Conservation (phyloP, 2,888 invertebrate species). For the Drosophila formosana region DNA sequence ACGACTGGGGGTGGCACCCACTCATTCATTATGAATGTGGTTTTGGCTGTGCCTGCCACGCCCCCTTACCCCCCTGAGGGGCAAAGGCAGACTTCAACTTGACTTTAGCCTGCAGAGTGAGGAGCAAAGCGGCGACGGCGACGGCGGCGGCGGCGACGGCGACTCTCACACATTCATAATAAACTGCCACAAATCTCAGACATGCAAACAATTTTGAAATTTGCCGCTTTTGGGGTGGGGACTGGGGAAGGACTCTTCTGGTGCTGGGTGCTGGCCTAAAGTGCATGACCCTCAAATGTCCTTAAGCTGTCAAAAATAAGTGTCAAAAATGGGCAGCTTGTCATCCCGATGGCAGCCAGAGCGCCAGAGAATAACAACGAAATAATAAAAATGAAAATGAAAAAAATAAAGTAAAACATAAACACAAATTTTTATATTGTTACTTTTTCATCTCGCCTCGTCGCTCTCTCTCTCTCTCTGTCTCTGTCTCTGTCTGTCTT, state of each 20-base stretch:
- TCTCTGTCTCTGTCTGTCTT: background rate
- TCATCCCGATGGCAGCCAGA: slow-evolving; percentile 13
- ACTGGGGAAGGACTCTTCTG: background rate
- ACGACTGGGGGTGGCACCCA: slow-evolving; percentile 22
- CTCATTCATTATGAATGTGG: slow-evolving; percentile 57
- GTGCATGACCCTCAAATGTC: slow-evolving; percentile 76
- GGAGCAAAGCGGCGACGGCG: background rate
- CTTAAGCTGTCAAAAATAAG: slow-evolving; percentile 77
- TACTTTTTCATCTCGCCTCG: slow-evolving; percentile 60
- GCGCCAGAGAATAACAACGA: slow-evolving; percentile 46
- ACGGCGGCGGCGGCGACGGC: too few relatives aligned
- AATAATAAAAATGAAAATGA: slow-evolving; percentile 61
- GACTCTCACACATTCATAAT: slow-evolving; percentile 47
- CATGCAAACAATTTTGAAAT: slow-evolving; percentile 62
- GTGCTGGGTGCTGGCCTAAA: slow-evolving; percentile 19
- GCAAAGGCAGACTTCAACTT: slow-evolving; percentile 10
- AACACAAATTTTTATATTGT: slow-evolving; percentile 74
- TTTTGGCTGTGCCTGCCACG: slow-evolving; percentile 23
- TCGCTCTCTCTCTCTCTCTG: background rate
- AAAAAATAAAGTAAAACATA: slow-evolving; percentile 64
- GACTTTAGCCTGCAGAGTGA: background rate
- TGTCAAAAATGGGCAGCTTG: slow-evolving; percentile 60
- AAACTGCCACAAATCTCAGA: slow-evolving; percentile 68
- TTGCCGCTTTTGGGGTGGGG: slow-evolving; percentile 8
- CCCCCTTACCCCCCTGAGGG: slow-evolving; percentile 2